Evolutionary conservation across 1,140 invertebrate genomes (phyloP), one percentile per base, ranked within the genome.

Genomic region (Mizuhopecten yessoensis): DNA sequence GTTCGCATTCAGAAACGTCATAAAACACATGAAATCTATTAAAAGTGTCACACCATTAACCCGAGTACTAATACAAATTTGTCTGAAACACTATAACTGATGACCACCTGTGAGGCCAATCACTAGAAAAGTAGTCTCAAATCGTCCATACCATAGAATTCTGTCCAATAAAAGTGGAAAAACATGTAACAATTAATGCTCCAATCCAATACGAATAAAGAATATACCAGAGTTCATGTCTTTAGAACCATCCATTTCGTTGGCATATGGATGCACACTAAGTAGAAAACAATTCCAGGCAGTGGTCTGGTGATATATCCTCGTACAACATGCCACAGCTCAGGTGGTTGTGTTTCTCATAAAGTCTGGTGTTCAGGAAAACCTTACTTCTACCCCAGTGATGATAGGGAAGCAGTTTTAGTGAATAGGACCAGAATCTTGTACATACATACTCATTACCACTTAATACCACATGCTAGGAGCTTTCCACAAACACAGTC

Each of bases 291-390:
- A 75, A 29, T 10, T 49, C 20, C 45, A 17, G 57, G 7, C 57
- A 17, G 57, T 75, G 57, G 57, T 75, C 57, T 75, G 3, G 57
- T 13, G 5, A 3, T n/a, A 11, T n/a, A 75, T 75, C 57, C 23
- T 3, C 11, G 57, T 29, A 75, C 57, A 75, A 75, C 9, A 29
- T n/a, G 5, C n/a, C 57, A 75, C 23, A 75, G 29, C 57, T 75
- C 57, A 75, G 57, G n/a, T 75, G 57, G n/a, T 75, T 75, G 57
- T 75, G 57, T 75, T 75, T 75, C 57, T 75, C 57, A 75, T 75
- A 23, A 75, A n/a, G 57, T 75, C 23, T 11, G 23, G 57, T 75
- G 23, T 75, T 75, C 57, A 9, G 3, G 57, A 75, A 75, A 75
- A 75, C 23, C 57, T 17, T 75, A n/a, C 29, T 75, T 75, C 57